Evolutionary conservation across 2,888 invertebrate species (phyloP).

Genomic region (Scrobipalpa costella): DNA sequence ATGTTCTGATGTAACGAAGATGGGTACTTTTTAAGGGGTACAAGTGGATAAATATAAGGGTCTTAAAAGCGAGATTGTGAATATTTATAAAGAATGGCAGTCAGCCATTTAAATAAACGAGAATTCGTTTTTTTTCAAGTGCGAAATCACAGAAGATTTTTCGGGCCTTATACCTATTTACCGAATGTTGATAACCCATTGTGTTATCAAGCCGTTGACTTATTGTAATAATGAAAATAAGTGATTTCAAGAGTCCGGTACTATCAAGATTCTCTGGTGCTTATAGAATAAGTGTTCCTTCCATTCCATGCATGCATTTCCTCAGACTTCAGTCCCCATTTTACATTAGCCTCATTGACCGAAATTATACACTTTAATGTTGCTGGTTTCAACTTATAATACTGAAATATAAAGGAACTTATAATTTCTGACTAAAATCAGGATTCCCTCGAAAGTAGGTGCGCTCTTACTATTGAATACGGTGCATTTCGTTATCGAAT

Average conservation of each 20-base stretch:
- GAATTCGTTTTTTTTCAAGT: background rate
- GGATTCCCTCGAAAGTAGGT: too few species aligned
- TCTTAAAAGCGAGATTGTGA: conserved; percentile 7
- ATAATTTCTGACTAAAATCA: background rate
- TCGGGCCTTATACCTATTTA: background rate
- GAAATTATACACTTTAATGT: conserved; percentile 16
- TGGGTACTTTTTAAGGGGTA: background rate
- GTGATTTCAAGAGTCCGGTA: conserved; percentile 43
- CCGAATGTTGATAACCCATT: conserved; percentile 9
- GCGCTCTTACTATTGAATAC: too few species aligned
- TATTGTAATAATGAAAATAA: background rate
- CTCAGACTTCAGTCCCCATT: conserved; percentile 34
- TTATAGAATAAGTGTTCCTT: conserved; percentile 74
- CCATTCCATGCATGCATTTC: conserved; percentile 70
- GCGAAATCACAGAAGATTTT: background rate
- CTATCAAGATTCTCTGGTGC: conserved; percentile 72
- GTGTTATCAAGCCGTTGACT: conserved; percentile 7
- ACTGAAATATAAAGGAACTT: background rate
- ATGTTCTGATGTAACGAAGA: conserved; percentile 48
- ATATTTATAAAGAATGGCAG: background rate
- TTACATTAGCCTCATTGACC: background rate
- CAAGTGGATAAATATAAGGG: background rate
- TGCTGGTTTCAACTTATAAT: background rate
- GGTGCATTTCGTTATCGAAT: too few species aligned
- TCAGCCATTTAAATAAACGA: background rate